Percentiles rank a stretch among this genome's conserved stretches.
These are phyloP conservation scores for Lasioglossum pauxillum DNA, from an alignment of 2,888 invertebrate genomes.

Conservation along the genomic window DNA sequence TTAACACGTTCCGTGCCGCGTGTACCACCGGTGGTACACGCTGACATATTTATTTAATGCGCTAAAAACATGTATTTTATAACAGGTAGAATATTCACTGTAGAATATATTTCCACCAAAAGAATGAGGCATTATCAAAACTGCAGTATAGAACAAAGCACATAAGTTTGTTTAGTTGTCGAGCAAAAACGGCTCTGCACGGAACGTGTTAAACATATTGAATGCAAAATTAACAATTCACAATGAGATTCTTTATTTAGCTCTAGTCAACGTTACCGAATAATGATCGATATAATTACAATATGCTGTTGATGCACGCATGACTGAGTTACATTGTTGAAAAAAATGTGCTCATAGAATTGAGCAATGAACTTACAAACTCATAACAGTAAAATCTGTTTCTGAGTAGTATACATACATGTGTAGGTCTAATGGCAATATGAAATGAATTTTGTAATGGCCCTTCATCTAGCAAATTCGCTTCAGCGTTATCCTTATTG, in stretches of 20 bases:
- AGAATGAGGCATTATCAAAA: no score
- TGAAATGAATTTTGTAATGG: slow-evolving; percentile 11
- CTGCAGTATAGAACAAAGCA: no score
- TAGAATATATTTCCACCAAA: no score
- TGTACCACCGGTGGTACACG: no score
- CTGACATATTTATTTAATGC: no score
- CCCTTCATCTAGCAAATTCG: neutral
- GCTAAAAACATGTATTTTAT: no score
- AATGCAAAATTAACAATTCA: slow-evolving; percentile 21
- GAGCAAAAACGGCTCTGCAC: no score
- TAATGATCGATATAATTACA: slow-evolving; percentile 8
- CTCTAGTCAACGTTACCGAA: slow-evolving; percentile 17
- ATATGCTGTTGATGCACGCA: slow-evolving; percentile 11
- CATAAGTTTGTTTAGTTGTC: no score
- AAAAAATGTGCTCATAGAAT: slow-evolving; percentile 46
- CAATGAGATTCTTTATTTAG: slow-evolving; percentile 54
- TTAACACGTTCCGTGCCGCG: neutral
- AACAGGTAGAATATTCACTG: no score
- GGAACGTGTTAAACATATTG: slow-evolving; percentile 5
- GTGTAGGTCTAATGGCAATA: neutral
- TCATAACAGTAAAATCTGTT: neutral
- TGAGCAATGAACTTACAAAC: slow-evolving; percentile 37
- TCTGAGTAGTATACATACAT: slow-evolving; percentile 3
- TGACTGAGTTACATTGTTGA: slow-evolving; percentile 7
- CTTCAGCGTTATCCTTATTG: neutral